Percentiles rank a stretch among this genome's conserved stretches.
These are phyloP conservation scores for Zophobas morio DNA, from an alignment of 1,140 invertebrate genomes.

Conservation along the genomic window DNA sequence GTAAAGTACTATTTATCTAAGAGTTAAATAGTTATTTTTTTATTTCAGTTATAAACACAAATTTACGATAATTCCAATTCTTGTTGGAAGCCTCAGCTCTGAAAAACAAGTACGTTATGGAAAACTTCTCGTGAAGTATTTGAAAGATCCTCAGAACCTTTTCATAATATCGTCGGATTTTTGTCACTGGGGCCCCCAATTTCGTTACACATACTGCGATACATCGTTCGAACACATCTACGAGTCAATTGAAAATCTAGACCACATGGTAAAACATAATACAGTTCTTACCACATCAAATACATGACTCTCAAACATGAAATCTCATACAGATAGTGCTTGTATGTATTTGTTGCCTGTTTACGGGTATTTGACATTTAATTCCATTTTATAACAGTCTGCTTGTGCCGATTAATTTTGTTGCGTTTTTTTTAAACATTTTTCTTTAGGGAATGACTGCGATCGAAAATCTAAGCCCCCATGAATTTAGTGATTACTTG, in stretches of 20 bases:
- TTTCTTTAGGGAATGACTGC: constrained; percentile 91
- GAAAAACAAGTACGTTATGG: constrained; percentile 93
- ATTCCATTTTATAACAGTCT: too few species aligned
- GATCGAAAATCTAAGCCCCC: constrained; percentile 92
- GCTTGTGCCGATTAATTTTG: background rate
- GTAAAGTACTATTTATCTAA: constrained; percentile 69
- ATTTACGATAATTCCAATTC: constrained; percentile 96
- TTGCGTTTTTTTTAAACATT: constrained; percentile 1
- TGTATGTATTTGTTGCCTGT: background rate
- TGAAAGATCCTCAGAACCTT: constrained; percentile 91
- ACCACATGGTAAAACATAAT: constrained; percentile 76
- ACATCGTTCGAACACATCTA: constrained; percentile 87
- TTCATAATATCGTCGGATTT: constrained; percentile 99
- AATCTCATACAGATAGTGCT: background rate
- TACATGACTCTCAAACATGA: too few species aligned
- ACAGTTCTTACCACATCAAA: too few species aligned
- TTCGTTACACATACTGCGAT: constrained; percentile 89
- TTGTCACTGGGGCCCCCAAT: constrained; percentile 98
- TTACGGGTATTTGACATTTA: background rate
- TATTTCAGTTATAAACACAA: constrained; percentile 80
- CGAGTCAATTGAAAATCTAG: constrained; percentile 93
- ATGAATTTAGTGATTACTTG: constrained; percentile 94
- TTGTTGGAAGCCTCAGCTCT: constrained; percentile 94
- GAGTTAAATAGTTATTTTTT: background rate
- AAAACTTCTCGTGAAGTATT: constrained; percentile 88